A percentile compares a stretch with the other conserved stretches of the same genome.
phyloP scores from a whole-genome alignment of 2,113 vertebrate species.

The Pterocles burchelli region DNA sequence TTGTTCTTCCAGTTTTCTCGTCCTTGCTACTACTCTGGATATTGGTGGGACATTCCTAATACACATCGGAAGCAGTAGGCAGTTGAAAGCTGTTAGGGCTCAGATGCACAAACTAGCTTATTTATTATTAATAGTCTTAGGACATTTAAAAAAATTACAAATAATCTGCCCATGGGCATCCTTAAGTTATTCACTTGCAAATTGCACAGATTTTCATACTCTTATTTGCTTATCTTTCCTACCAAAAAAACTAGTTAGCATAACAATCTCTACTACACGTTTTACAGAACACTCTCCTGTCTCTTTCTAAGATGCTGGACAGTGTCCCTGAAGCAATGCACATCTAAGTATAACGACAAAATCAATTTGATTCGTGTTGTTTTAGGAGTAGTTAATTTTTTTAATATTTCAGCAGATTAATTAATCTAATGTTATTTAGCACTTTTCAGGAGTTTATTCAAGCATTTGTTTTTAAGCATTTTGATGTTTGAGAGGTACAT shows the following conservation, averaged over 20 bases:
- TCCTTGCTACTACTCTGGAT: neutral
- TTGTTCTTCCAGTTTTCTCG: neutral
- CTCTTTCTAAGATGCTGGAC: neutral
- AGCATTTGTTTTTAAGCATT: neutral
- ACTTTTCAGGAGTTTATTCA: neutral
- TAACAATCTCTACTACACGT: neutral
- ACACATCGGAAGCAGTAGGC: neutral
- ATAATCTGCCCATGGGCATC: conserved; percentile 37
- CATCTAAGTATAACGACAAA: neutral
- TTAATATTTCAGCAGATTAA: neutral
- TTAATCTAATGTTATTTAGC: neutral
- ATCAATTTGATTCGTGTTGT: neutral
- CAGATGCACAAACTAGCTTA: conserved; percentile 8
- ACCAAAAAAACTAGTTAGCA: conserved; percentile 15
- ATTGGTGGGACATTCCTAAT: neutral
- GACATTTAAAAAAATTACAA: conserved; percentile 31
- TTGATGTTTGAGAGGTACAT: neutral
- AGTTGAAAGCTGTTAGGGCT: conserved; percentile 26
- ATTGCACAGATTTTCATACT: conserved; percentile 22
- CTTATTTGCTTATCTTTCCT: conserved; percentile 22
- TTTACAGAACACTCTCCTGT: neutral
- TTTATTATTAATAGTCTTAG: conserved; percentile 44
- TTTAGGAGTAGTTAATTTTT: neutral
- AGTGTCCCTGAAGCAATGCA: neutral
- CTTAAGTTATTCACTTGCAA: conserved; percentile 34